Evolutionary conservation across 2,888 invertebrate species (phyloP).

Genomic region (Phytoseiulus persimilis): DNA sequence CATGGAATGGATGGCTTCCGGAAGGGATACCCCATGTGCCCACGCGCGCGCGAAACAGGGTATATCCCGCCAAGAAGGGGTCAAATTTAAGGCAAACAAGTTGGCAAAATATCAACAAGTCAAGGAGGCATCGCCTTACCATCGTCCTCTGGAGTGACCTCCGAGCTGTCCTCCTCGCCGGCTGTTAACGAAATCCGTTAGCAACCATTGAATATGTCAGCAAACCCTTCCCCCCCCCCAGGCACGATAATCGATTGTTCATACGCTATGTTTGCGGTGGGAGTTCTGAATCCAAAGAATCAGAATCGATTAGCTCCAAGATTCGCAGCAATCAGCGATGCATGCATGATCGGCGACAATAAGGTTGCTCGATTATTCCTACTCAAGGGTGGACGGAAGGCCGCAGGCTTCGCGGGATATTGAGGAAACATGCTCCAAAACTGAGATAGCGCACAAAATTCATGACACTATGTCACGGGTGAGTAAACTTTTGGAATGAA

Average conservation of each 20-base stretch:
- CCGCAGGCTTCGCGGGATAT: neutral
- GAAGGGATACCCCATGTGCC: neutral
- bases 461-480: neutral
- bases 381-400: neutral
- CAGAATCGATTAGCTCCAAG: neutral
- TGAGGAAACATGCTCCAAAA: neutral
- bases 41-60: neutral
- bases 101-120: constrained; percentile 35
- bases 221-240: too few species aligned
- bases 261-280: neutral
- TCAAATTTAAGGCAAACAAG: neutral
- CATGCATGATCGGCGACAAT: neutral
- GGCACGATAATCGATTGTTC: neutral
- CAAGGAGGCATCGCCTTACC: constrained; percentile 31
- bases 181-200: constrained; percentile 7
- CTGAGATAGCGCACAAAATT: neutral
- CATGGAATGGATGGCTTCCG: neutral
- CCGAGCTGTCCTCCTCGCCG: constrained; percentile 34
- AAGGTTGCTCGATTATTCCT: neutral
- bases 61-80: neutral
- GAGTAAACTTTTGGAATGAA: neutral
- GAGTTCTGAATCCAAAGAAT: neutral
- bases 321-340: too few species aligned
- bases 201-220: neutral
- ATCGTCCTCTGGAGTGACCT: constrained; percentile 6